A percentile compares a stretch with the other conserved stretches of the same genome.
Conservation (phyloP, 2,888 invertebrate genomes). For the Leptinotarsa haldemani region DNA sequence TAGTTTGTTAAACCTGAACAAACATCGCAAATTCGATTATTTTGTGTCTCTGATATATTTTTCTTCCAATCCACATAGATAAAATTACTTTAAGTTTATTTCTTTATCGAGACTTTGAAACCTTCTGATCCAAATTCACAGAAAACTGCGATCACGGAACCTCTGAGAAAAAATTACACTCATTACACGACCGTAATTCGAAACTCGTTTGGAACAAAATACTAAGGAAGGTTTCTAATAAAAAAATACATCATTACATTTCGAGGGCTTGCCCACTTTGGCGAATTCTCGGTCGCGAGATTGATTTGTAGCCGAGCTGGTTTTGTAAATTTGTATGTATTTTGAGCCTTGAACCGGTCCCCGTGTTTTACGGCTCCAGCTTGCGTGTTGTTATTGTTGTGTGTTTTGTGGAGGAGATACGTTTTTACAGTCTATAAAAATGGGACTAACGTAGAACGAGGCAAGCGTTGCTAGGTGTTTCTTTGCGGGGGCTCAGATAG, state of each 20-base stretch:
- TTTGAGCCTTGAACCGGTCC: conserved; percentile 4
- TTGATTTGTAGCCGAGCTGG: conserved; percentile 8
- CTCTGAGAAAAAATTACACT: neutral
- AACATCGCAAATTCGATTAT: no score
- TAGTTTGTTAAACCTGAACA: no score
- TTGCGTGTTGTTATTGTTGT: conserved; percentile 1
- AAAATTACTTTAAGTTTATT: no score
- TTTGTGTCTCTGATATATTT: no score
- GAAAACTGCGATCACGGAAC: no score
- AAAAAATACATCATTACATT: neutral
- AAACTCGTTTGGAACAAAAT: neutral
- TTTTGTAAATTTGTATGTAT: conserved; percentile 4
- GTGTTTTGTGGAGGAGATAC: neutral
- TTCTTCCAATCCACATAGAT: no score
- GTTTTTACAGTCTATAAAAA: conserved; percentile 1
- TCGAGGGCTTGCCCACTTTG: neutral
- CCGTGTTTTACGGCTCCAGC: neutral
- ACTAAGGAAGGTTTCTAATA: neutral
- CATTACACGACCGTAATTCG: neutral
- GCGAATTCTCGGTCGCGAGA: neutral
- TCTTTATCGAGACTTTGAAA: no score
- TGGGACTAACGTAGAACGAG: neutral
- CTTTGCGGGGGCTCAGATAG: neutral
- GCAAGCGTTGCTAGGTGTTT: neutral
- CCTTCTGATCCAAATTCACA: no score